Conservation (phyloP, 2,888 invertebrate genomes). For the Cosmia pyralina region DNA sequence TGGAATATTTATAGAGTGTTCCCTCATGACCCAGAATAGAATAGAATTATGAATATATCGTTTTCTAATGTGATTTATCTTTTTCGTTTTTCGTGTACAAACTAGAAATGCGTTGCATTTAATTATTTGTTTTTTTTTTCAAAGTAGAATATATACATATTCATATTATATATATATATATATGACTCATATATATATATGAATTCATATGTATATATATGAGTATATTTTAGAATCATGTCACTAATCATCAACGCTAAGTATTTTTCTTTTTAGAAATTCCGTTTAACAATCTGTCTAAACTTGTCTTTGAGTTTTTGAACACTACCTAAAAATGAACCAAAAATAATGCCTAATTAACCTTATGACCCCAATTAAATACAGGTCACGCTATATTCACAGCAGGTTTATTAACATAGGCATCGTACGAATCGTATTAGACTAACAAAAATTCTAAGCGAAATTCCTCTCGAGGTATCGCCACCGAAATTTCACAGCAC, state of each 20-base stretch:
- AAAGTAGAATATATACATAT: too few relatives aligned
- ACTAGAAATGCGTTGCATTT: too few relatives aligned
- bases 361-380: not conserved
- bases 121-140: too few relatives aligned
- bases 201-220: too few relatives aligned
- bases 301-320: not conserved
- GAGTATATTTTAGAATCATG: not conserved
- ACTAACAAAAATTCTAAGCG: constrained; percentile 39
- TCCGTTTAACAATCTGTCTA: not conserved
- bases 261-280: not conserved
- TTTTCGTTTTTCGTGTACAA: not conserved
- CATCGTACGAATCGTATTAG: not conserved
- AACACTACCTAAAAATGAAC: too few relatives aligned
- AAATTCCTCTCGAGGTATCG: constrained; percentile 61
- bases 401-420: not conserved
- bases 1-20: constrained; percentile 74
- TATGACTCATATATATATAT: too few relatives aligned
- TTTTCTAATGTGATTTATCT: constrained; percentile 5
- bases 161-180: too few relatives aligned
- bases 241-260: too few relatives aligned
- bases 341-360: constrained; percentile 9
- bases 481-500: constrained; percentile 71
- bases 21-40: constrained; percentile 67
- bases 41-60: constrained; percentile 32
- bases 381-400: not conserved